A percentile compares a stretch with the other conserved stretches of the same genome.
Conservation (phyloP, 2,797 vertebrate genomes). For the Cygnus olor region DNA sequence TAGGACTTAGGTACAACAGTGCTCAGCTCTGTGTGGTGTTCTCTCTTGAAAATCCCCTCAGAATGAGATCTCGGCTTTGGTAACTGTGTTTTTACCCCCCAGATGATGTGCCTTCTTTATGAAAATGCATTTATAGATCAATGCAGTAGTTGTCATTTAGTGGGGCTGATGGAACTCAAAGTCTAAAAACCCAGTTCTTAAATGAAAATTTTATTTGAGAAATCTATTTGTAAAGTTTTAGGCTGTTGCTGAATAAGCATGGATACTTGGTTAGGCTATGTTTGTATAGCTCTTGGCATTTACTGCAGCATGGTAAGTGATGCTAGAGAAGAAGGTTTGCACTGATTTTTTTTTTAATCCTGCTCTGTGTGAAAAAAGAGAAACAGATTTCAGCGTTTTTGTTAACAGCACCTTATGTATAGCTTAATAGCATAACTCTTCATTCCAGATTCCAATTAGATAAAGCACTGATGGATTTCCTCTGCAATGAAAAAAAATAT, state of each 20-base stretch:
- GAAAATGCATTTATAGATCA: background rate
- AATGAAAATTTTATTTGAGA: background rate
- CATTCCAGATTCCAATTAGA: background rate
- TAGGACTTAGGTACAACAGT: background rate
- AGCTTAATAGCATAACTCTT: background rate
- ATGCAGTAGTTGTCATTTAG: background rate
- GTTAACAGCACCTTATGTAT: background rate
- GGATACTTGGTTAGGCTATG: background rate
- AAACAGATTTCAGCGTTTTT: background rate
- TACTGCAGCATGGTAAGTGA: background rate
- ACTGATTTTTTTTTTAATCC: background rate
- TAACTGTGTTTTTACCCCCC: background rate
- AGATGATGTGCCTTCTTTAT: accelerated
- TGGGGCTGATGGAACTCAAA: background rate
- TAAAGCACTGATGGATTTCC: background rate
- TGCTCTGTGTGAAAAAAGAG: background rate
- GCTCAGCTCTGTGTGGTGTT: background rate
- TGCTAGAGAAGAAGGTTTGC: background rate
- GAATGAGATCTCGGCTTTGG: background rate
- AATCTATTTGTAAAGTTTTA: background rate
- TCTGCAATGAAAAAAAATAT: background rate
- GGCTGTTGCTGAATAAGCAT: background rate
- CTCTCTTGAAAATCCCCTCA: background rate
- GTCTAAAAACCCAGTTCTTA: background rate
- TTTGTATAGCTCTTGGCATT: background rate